Conservation (phyloP, 2,888 invertebrate species). For the Lasioglossum marginatum region DNA sequence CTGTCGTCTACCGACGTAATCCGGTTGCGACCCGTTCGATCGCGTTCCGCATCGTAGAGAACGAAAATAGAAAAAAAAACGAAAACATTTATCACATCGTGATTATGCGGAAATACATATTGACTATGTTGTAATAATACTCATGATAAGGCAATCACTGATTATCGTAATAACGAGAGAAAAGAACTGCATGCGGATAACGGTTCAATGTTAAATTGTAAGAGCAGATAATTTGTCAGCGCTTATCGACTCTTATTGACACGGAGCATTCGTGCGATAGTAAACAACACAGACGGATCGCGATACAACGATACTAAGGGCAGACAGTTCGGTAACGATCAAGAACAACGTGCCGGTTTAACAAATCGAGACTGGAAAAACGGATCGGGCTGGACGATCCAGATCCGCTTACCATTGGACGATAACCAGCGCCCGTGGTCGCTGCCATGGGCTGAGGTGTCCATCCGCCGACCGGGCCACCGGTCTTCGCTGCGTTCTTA, state of each 20-base stretch:
- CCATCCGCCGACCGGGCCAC: conserved; percentile 90
- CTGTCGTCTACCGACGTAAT: neutral
- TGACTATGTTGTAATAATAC: neutral
- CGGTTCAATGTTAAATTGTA: neutral
- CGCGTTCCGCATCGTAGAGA: neutral
- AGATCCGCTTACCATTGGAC: conserved; percentile 91
- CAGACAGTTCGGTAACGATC: conserved; percentile 15
- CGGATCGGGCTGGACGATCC: neutral
- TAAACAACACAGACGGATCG: neutral
- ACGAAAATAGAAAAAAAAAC: conserved; percentile 12
- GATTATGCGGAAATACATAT: neutral
- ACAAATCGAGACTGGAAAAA: neutral
- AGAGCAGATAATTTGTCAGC: conserved; percentile 4
- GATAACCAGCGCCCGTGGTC: conserved; percentile 94
- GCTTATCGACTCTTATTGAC: neutral
- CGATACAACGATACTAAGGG: conserved; percentile 3
- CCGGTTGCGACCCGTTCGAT: neutral
- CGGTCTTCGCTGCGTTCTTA: conserved; percentile 93
- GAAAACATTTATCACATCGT: neutral
- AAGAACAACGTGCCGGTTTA: conserved; percentile 50
- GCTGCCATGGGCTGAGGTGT: conserved; percentile 95
- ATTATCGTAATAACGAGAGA: neutral
- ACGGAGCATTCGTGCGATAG: neutral
- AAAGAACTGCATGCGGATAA: conserved; percentile 33
- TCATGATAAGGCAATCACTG: neutral